A percentile compares a stretch with the other conserved stretches of the same genome.
These are phyloP conservation scores for Camponotus floridanus DNA, from an alignment of 1,140 invertebrate genomes.

Conservation along the genomic window DNA sequence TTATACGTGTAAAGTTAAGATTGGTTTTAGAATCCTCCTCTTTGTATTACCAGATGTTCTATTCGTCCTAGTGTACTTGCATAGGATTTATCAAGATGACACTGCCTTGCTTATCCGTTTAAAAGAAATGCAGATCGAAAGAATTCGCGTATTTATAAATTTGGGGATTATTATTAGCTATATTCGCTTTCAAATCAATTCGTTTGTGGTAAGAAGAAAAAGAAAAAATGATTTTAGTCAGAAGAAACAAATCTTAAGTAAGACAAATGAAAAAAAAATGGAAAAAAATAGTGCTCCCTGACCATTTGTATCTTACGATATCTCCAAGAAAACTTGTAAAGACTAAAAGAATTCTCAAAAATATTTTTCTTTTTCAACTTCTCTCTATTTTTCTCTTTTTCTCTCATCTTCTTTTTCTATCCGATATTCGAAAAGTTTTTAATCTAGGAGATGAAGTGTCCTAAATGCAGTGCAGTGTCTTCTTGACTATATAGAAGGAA, in stretches of 20 bases:
- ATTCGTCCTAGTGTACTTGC: background rate
- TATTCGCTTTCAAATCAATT: background rate
- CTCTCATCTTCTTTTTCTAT: conserved; percentile 17
- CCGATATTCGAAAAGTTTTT: conserved; percentile 66
- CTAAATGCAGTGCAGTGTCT: conserved; percentile 64
- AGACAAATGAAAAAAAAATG: conserved; percentile 58
- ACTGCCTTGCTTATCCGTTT: background rate
- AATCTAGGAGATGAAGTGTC: conserved; percentile 63
- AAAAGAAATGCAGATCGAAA: background rate
- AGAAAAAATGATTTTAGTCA: background rate
- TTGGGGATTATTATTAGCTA: background rate
- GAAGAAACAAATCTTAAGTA: conserved; percentile 14
- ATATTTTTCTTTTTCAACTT: conserved; percentile 19
- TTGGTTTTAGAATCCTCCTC: background rate
- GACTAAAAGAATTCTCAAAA: conserved; percentile 45
- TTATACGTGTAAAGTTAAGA: too few species aligned
- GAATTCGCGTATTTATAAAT: background rate
- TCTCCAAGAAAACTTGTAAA: conserved; percentile 53
- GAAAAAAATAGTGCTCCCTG: conserved; percentile 69
- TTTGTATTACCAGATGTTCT: background rate
- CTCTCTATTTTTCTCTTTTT: conserved; percentile 11
- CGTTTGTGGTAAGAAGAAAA: background rate
- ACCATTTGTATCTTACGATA: conserved; percentile 36
- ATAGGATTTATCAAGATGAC: background rate
- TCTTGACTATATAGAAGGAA: conserved; percentile 64